phyloP scores from a whole-genome alignment of 2,113 vertebrate species.

The Pomatorhinus ruficollis region DNA sequence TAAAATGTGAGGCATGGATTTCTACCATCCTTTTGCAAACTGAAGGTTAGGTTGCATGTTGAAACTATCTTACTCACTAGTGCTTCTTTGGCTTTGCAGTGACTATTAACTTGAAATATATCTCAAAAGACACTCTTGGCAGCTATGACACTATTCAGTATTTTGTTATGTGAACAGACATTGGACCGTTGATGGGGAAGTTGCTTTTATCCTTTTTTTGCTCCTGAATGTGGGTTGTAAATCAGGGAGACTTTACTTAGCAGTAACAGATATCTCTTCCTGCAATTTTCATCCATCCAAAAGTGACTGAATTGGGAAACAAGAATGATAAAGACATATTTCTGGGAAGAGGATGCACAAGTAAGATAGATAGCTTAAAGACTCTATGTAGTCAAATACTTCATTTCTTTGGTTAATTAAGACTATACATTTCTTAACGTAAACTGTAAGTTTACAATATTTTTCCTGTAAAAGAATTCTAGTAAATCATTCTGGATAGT shows the following conservation, averaged over 20 bases:
- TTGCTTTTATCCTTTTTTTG: constrained; percentile 7
- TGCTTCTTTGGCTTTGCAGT: neutral
- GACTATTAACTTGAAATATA: constrained; percentile 23
- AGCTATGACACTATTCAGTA: neutral
- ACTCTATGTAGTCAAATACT: neutral
- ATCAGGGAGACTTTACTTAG: constrained; percentile 46
- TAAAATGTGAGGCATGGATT: neutral
- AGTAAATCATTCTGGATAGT: constrained; percentile 8
- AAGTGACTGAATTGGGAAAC: constrained; percentile 11
- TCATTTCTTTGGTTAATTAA: constrained; percentile 18
- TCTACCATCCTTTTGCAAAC: neutral
- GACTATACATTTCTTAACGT: neutral
- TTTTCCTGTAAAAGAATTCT: neutral
- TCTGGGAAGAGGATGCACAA: neutral
- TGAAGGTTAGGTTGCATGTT: neutral
- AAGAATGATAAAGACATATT: neutral
- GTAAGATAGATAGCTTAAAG: neutral
- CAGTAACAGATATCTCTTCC: neutral
- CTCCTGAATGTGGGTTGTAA: constrained; percentile 2
- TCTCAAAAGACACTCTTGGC: neutral
- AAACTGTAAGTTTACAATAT: neutral
- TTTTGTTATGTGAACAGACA: neutral
- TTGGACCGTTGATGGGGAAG: neutral
- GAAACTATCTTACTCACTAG: neutral
- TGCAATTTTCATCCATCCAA: constrained; percentile 13